A percentile compares a stretch with the other conserved stretches of the same genome.
Conservation (phyloP, 2,797 vertebrate species). For the Poecilia wingei region DNA sequence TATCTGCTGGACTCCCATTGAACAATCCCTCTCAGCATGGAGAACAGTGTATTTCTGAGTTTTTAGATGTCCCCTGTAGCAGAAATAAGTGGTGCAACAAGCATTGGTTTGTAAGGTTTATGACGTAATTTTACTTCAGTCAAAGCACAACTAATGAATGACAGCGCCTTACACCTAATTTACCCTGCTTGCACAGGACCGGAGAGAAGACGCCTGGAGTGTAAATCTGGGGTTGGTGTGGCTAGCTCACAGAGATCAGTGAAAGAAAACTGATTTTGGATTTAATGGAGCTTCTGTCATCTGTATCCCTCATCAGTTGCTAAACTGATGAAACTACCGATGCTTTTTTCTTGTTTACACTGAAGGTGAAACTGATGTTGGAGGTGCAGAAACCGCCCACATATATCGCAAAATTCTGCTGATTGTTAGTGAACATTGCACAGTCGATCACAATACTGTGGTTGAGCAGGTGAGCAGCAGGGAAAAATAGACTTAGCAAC, state of each 20-base stretch:
- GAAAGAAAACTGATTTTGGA: background rate
- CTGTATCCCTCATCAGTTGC: background rate
- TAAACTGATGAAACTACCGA: background rate
- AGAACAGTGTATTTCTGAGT: background rate
- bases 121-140: background rate
- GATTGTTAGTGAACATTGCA: background rate
- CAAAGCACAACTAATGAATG: background rate
- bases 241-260: background rate
- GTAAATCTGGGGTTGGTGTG: background rate
- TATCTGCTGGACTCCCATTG: background rate
- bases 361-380: background rate
- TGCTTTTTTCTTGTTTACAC: background rate
- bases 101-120: background rate
- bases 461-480: background rate
- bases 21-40: background rate
- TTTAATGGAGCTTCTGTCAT: background rate
- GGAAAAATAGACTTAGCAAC: background rate
- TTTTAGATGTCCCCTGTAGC: background rate
- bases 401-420: background rate
- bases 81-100: background rate
- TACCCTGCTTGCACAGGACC: too few species aligned
- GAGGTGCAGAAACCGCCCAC: background rate
- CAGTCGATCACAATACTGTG: background rate
- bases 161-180: background rate
- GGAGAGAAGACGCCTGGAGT: too few species aligned